These are phyloP conservation scores for Tromatobia lineatoria DNA, from an alignment of 2,888 invertebrate species.

Conservation along the genomic window DNA sequence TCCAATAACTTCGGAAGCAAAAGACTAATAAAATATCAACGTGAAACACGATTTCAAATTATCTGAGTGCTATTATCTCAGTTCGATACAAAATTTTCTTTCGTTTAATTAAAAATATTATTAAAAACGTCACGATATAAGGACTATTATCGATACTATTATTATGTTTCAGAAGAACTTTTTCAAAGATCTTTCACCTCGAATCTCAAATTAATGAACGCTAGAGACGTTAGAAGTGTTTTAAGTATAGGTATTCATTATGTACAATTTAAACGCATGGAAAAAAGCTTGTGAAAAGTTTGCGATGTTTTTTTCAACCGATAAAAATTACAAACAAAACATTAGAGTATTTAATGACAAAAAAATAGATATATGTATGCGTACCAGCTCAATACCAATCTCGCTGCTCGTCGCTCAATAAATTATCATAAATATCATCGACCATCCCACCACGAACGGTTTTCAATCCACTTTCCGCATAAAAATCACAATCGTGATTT, in stretches of 20 bases:
- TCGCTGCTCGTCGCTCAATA: constrained; percentile 22
- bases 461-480: constrained; percentile 1
- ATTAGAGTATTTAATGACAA: constrained; percentile 10
- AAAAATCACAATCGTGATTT: constrained; percentile 33
- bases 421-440: constrained; percentile 21
- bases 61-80: neutral
- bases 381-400: neutral
- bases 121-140: neutral
- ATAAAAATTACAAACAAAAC: constrained; percentile 15
- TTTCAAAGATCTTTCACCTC: neutral
- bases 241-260: constrained; percentile 7
- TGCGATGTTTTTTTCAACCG: neutral
- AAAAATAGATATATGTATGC: neutral
- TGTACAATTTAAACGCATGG: constrained; percentile 1
- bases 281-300: neutral
- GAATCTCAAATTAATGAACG: neutral
- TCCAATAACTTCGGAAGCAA: neutral
- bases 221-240: neutral
- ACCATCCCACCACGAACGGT: neutral
- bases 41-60: neutral
- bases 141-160: neutral
- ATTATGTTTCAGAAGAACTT: neutral
- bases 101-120: too few species aligned
- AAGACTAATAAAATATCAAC: neutral
- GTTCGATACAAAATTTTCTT: neutral